These are phyloP conservation scores for Ascidia mentula DNA, from an alignment of 23 tunicate genomes.

Conservation along the genomic window DNA sequence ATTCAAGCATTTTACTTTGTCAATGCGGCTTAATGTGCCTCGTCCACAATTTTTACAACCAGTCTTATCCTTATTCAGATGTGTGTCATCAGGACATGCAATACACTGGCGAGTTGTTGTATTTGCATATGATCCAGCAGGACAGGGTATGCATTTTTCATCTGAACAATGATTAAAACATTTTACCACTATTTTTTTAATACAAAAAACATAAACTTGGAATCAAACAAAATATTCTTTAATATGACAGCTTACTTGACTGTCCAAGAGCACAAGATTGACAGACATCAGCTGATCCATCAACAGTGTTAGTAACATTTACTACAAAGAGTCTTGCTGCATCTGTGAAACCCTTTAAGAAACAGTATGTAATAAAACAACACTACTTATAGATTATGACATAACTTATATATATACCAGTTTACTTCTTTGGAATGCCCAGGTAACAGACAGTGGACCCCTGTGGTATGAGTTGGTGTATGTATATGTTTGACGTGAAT, in stretches of 20 bases:
- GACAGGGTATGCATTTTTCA: slow-evolving; percentile 77
- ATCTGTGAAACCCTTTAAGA: slow-evolving; percentile 29
- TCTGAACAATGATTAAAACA: no score
- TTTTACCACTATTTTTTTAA: no score
- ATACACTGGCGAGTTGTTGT: slow-evolving; percentile 34
- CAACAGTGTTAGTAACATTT: slow-evolving; percentile 66
- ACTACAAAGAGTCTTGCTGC: slow-evolving; percentile 54
- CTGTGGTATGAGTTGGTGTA: slow-evolving; percentile 30
- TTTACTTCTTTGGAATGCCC: slow-evolving; percentile 71
- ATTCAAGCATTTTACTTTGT: slow-evolving; percentile 46
- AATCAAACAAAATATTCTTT: background rate
- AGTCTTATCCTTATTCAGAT: slow-evolving; percentile 23
- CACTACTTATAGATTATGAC: background rate
- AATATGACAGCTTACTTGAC: background rate
- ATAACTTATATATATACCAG: background rate
- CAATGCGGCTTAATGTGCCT: slow-evolving; percentile 40
- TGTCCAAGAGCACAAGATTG: slow-evolving; percentile 53
- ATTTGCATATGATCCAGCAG: slow-evolving; percentile 55
- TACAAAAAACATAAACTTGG: background rate
- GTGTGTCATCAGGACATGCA: slow-evolving; percentile 48
- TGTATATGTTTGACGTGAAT: slow-evolving; percentile 48
- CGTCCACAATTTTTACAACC: slow-evolving; percentile 48
- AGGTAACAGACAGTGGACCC: slow-evolving; percentile 44
- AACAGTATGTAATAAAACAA: background rate
- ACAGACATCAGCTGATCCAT: slow-evolving; percentile 61